Conservation (phyloP, 2,888 invertebrate species). For the Brenthis hecate region DNA sequence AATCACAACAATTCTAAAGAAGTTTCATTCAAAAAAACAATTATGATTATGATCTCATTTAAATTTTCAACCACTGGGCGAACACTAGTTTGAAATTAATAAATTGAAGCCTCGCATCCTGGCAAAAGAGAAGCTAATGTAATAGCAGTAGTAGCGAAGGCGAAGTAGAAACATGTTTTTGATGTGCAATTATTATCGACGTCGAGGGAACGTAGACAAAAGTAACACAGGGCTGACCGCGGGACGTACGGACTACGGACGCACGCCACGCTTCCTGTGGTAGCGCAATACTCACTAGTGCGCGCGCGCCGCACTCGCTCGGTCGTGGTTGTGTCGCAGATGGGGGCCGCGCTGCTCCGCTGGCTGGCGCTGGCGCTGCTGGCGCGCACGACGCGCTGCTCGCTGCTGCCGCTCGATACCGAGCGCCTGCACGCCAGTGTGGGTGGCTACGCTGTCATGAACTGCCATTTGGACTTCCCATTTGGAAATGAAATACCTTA, state of each 20-base stretch:
- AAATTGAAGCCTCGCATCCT: too few species aligned
- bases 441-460: constrained; percentile 90
- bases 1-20: too few species aligned
- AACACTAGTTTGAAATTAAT: too few species aligned
- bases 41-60: too few species aligned
- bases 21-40: too few species aligned
- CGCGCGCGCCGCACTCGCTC: constrained; percentile 34
- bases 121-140: too few species aligned
- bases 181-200: constrained; percentile 11
- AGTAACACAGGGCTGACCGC: constrained; percentile 30
- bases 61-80: too few species aligned
- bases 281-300: constrained; percentile 32
- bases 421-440: constrained; percentile 85
- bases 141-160: too few species aligned
- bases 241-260: constrained; percentile 22
- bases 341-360: constrained; percentile 28
- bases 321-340: constrained; percentile 28
- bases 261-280: constrained; percentile 18
- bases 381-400: constrained; percentile 39
- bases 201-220: constrained; percentile 28
- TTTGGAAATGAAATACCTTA: constrained; percentile 93
- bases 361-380: constrained; percentile 35
- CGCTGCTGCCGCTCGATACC: constrained; percentile 68
- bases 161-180: too few species aligned
- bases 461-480: constrained; percentile 94